phyloP scores from a whole-genome alignment of 2,797 vertebrate genomes.

The Cynodonichthys magdalenae region DNA sequence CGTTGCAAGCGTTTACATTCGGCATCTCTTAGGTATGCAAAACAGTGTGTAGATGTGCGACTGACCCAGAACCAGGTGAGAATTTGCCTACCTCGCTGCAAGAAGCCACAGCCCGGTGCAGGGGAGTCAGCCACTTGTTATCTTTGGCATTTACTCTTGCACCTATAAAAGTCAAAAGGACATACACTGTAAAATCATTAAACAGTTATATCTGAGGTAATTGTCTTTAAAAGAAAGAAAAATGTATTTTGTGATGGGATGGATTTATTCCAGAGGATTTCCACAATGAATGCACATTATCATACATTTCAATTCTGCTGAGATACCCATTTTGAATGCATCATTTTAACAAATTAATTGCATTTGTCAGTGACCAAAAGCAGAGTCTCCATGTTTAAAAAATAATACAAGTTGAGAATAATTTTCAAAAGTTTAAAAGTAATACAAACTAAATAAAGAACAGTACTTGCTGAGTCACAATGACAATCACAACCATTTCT shows the following conservation, averaged over 20 bases:
- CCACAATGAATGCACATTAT: no score
- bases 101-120: constrained; percentile 97
- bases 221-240: neutral
- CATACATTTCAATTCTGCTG: no score
- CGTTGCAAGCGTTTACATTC: neutral
- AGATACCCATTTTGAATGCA: neutral
- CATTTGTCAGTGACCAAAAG: neutral
- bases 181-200: constrained; percentile 9
- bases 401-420: neutral
- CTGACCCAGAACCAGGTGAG: neutral
- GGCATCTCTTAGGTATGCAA: neutral
- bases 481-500: no score
- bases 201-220: neutral
- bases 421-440: constrained; percentile 1
- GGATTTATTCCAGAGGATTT: no score
- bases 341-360: neutral
- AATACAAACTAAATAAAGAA: neutral
- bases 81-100: constrained; percentile 91
- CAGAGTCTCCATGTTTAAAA: neutral
- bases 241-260: no score
- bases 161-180: constrained; percentile 79
- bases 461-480: no score
- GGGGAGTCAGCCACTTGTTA: constrained; percentile 99
- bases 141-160: constrained; percentile 99
- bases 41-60: neutral